Percentiles rank a stretch among this genome's conserved stretches.
These are phyloP conservation scores for Chinchilla lanigera DNA, from an alignment of 2,113 vertebrate species.

Conservation along the genomic window DNA sequence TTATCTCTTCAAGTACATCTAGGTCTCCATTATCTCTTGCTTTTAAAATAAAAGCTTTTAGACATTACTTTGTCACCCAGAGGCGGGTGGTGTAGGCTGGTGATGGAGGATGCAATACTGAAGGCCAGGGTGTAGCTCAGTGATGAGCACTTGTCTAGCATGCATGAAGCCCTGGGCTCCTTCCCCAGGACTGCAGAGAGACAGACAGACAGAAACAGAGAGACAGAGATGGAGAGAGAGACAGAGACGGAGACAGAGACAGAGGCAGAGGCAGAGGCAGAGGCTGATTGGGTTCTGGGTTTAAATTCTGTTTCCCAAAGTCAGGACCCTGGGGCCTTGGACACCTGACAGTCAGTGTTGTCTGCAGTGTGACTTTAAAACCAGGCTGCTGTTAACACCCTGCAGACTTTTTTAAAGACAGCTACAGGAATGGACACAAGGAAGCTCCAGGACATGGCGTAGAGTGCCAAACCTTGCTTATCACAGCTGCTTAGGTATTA, in stretches of 20 bases:
- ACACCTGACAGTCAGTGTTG: too few species aligned
- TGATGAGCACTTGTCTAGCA: not conserved
- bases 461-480: not conserved
- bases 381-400: rapidly evolving
- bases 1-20: rapidly evolving
- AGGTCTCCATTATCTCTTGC: not conserved
- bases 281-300: not conserved
- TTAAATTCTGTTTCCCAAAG: not conserved
- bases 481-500: rapidly evolving
- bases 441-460: not conserved
- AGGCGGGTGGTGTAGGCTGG: not conserved
- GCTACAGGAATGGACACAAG: rapidly evolving
- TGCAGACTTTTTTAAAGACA: too few species aligned
- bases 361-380: not conserved
- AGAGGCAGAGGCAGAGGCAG: not conserved
- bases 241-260: not conserved
- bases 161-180: not conserved
- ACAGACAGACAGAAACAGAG: not conserved
- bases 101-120: too few species aligned
- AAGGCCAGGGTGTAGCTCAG: not conserved
- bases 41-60: not conserved
- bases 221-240: not conserved
- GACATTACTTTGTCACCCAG: not conserved
- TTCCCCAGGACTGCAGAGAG: not conserved
- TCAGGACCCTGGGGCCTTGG: not conserved